Conservation (phyloP, 2,797 vertebrate species). For the Cryptoblepharus egeriae region DNA sequence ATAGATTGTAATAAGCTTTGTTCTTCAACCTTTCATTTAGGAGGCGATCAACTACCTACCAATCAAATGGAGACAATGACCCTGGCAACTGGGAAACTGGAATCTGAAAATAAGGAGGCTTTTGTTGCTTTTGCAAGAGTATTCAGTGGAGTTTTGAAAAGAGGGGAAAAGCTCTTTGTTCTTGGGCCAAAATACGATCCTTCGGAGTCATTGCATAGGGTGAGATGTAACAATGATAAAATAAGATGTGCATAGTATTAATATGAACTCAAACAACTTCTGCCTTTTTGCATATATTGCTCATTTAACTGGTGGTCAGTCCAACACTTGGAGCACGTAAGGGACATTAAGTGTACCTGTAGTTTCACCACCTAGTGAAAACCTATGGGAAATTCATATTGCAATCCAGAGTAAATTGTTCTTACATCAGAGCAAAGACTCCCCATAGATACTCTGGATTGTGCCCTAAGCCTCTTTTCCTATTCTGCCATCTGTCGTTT, state of each 20-base stretch:
- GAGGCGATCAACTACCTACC: conserved; percentile 57
- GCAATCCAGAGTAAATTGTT: too few relatives aligned
- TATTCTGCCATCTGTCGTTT: background rate
- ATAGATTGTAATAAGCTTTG: background rate
- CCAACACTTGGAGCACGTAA: too few relatives aligned
- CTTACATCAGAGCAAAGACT: too few relatives aligned
- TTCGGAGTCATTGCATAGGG: conserved; percentile 81
- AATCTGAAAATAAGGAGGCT: conserved; percentile 78
- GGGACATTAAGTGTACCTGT: too few relatives aligned
- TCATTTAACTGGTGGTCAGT: too few relatives aligned
- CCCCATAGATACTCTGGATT: too few relatives aligned
- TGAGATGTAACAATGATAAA: conserved; percentile 67
- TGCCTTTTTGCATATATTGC: too few relatives aligned
- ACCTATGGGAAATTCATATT: too few relatives aligned
- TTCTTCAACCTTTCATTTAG: conserved; percentile 66
- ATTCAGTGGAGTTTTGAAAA: conserved; percentile 88
- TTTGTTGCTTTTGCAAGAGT: conserved; percentile 95
- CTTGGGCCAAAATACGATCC: conserved; percentile 96
- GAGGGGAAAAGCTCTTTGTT: conserved; percentile 88
- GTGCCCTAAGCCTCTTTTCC: too few relatives aligned
- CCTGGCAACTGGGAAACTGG: conserved; percentile 60
- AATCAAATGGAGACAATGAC: conserved; percentile 63
- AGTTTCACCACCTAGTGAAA: too few relatives aligned
- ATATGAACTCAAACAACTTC: too few relatives aligned
- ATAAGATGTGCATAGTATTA: background rate